Conservation (phyloP, 2,888 invertebrate species). For the Melangyna quadrimaculata region DNA sequence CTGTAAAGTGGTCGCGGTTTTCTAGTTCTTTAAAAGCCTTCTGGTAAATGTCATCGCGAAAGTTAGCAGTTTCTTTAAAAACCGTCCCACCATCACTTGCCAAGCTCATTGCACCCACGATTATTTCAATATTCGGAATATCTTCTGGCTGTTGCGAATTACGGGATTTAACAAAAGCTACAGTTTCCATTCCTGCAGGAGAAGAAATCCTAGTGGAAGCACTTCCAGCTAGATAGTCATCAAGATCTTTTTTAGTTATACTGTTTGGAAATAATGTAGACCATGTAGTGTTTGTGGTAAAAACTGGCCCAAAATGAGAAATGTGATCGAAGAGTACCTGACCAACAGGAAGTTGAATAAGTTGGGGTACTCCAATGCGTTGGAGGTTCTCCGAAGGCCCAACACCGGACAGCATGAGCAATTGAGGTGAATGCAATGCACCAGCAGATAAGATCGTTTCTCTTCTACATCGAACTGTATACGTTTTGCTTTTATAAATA, state of each 20-base stretch:
- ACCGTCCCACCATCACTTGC: slow-evolving; percentile 80
- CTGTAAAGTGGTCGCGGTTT: slow-evolving; percentile 83
- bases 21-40: slow-evolving; percentile 83
- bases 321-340: slow-evolving; percentile 84
- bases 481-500: slow-evolving; percentile 81
- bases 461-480: slow-evolving; percentile 84
- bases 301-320: slow-evolving; percentile 80
- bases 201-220: slow-evolving; percentile 82
- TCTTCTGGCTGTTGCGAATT: slow-evolving; percentile 83
- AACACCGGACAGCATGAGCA: slow-evolving; percentile 92
- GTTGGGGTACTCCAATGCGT: slow-evolving; percentile 83
- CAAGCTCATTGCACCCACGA: slow-evolving; percentile 85
- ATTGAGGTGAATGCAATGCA: slow-evolving; percentile 93
- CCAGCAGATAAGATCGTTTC: slow-evolving; percentile 95
- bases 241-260: slow-evolving; percentile 68
- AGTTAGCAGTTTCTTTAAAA: slow-evolving; percentile 84
- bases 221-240: slow-evolving; percentile 73
- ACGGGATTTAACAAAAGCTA: slow-evolving; percentile 85
- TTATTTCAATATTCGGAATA: slow-evolving; percentile 86
- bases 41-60: slow-evolving; percentile 83
- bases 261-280: slow-evolving; percentile 72
- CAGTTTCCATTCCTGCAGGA: slow-evolving; percentile 85
- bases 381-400: slow-evolving; percentile 83
- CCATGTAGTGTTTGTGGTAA: slow-evolving; percentile 78
- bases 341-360: slow-evolving; percentile 87